Base-by-base conservation (phyloP, 2,797 vertebrate genomes). In the Phrynocephalus vlangalii region DNA sequence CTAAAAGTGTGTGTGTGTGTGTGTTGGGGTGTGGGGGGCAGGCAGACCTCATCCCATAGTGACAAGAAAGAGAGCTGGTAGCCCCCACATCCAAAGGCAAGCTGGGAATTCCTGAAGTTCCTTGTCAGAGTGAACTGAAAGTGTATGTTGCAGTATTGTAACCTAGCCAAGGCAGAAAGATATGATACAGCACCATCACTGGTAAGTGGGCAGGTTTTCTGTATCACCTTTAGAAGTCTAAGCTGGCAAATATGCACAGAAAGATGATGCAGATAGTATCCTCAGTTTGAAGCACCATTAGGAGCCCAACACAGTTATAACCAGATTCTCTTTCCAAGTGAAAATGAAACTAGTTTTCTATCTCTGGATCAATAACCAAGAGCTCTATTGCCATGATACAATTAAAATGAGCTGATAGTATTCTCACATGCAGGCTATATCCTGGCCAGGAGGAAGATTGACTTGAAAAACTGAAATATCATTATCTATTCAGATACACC, bases 391-490 rank as follows among this genome's bases (percentile, higher is more conserved):
- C 33, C 7, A 22, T 75, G 33, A 75, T 75, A 44, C 33, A 76
- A 76, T 48, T 76, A 76, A 76, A 48, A 48, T n/a, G 11, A 50
- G 76, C 48, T 50, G 24, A 28, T 28, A 78, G 76, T 24, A 28
- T 15, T 78, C 76, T 28, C 24, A 28, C 76, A 67, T 81, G 60
- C 79, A 38, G 30, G 22, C 30, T 67, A 26, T 70, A 24, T 11
- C 44, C 50, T 76, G 16, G 38, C 26, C 2, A 90, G 90, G 89
- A 68, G 0, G 24, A 90, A 7, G 87, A 77, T 52, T 11, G 10
- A 60, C 91, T 91, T 0, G 0, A 30, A 60, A 56, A 24, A 15
- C 72, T 82, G 71, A 83, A 73, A 82, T 48, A 88, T 6, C 1
- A 9, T 44, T 33, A 11, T 92, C 48, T 22, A 72, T 78, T 38